These are phyloP conservation scores for Aspidoscelis tigris DNA, from an alignment of 2,113 vertebrate species.

Conservation along the genomic window DNA sequence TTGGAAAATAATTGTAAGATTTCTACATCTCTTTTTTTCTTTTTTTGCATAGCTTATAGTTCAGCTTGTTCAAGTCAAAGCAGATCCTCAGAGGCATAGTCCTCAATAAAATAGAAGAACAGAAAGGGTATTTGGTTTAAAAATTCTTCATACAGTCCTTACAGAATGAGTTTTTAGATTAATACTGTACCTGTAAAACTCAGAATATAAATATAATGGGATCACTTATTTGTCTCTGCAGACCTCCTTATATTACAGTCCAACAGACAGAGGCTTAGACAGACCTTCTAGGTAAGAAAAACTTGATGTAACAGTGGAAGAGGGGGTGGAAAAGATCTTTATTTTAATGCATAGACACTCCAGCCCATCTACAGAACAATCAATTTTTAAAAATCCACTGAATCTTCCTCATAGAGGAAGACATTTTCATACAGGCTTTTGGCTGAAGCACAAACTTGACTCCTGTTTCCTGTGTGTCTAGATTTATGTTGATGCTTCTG, in stretches of 20 bases:
- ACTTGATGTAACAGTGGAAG: neutral
- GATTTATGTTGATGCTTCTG: neutral
- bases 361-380: neutral
- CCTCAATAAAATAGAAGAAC: neutral
- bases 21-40: no score
- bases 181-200: slow-evolving; percentile 9
- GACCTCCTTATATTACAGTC: slow-evolving; percentile 87
- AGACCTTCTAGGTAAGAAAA: slow-evolving; percentile 89
- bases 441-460: neutral
- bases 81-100: neutral
- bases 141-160: slow-evolving; percentile 34
- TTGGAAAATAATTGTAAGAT: no score
- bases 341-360: neutral
- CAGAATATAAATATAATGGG: slow-evolving; percentile 27
- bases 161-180: slow-evolving; percentile 3
- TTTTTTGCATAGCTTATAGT: neutral
- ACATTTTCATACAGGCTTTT: neutral
- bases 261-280: slow-evolving; percentile 85
- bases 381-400: neutral
- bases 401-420: neutral
- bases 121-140: slow-evolving; percentile 1
- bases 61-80: neutral
- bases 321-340: no score
- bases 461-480: neutral
- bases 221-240: slow-evolving; percentile 77